Evolutionary conservation across 2,888 invertebrate species (phyloP), one percentile per base, ranked within the genome.

Genomic region (Helleia helle): DNA sequence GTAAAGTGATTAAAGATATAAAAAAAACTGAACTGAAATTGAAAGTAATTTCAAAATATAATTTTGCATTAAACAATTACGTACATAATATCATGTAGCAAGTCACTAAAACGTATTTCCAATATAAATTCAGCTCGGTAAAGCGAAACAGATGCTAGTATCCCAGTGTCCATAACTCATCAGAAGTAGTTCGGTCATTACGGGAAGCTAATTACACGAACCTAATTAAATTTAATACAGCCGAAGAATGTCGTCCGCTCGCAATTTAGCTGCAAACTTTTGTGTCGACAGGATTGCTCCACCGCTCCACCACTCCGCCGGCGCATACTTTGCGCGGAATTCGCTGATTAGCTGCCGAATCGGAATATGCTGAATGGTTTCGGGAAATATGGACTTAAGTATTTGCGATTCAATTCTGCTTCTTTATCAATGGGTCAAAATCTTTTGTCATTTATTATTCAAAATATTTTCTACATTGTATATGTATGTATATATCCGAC

Each of bases 181-280:
- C 49, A 46, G 34, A 36, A 42, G 31, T 30, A 36, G 31, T 39
- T 40, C 40, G 29, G 44, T 43, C 42, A 49, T 49, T 47, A 48
- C 47, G 36, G 36, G 40, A 46, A 50, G 54, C 55, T 52, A 52
- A 63, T 62, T 59, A 63, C 52, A 45, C 47, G 36, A 48, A 52
- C 54, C 53, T 63, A 59, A 65, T 63, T 65, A 60, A 62, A 58
- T 58, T 54, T 48, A 56, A 58, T 56, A 54, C 47, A 54, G 47
- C 51, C 48, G 40, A 56, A 52, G 56, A 57, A 58, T 51, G 48
- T 40, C 38, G 41, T 41, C 12, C 36, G 26, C 17, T 39, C 9
- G 52, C 54, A 51, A 53, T 55, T 51, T 52, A 54, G 58, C 37
- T 36, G 14, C 7, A 31, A 40, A 40, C 24, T 40, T 40, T 24